phyloP scores from a whole-genome alignment of 2,888 invertebrate genomes.

The Diarsia rubi region DNA sequence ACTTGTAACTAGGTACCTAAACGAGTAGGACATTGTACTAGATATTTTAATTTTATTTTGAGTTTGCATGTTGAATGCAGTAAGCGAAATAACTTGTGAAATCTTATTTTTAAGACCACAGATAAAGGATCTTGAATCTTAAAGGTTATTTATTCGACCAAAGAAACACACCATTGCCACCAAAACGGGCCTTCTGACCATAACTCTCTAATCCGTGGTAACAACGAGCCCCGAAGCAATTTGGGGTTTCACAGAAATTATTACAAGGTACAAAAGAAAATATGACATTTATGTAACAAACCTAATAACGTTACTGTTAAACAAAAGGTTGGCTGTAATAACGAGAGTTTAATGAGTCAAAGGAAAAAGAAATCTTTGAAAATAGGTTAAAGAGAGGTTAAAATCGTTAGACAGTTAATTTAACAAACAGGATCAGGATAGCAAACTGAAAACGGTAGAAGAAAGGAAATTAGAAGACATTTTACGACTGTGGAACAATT shows the following conservation, averaged over 20 bases:
- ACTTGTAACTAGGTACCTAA: too few species aligned
- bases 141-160: background rate
- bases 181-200: slow-evolving; percentile 33
- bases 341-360: slow-evolving; percentile 53
- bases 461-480: slow-evolving; percentile 45
- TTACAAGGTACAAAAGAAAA: slow-evolving; percentile 56
- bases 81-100: too few species aligned
- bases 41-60: too few species aligned
- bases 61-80: too few species aligned
- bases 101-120: too few species aligned
- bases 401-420: slow-evolving; percentile 52
- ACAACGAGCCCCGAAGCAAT: slow-evolving; percentile 46
- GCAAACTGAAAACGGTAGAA: slow-evolving; percentile 20
- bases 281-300: slow-evolving; percentile 57
- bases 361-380: slow-evolving; percentile 45
- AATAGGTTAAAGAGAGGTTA: slow-evolving; percentile 47
- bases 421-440: slow-evolving; percentile 44
- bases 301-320: slow-evolving; percentile 45
- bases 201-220: slow-evolving; percentile 8
- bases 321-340: slow-evolving; percentile 57
- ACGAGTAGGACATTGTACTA: too few species aligned
- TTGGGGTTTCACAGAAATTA: slow-evolving; percentile 48
- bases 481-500: slow-evolving; percentile 18
- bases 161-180: background rate
- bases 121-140: too few species aligned